Conservation (phyloP, 2,888 invertebrate genomes). For the Alloplasta piceator region DNA sequence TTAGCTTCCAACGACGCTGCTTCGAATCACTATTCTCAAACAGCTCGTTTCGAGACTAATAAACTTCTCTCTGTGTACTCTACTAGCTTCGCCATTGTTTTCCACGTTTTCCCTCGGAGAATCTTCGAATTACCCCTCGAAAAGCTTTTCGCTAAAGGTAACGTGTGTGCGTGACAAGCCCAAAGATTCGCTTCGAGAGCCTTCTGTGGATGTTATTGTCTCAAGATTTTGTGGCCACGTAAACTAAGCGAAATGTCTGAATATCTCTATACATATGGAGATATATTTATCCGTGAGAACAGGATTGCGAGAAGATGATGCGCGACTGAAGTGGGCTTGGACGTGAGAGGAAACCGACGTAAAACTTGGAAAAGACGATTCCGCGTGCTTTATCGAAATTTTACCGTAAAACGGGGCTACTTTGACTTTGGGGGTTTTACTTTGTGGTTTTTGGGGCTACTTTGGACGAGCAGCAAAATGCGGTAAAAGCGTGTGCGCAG, state of each 20-base stretch:
- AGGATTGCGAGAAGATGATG: slow-evolving; percentile 26
- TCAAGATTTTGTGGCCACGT: slow-evolving; percentile 60
- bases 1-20: slow-evolving; percentile 30
- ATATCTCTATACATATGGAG: slow-evolving; percentile 21
- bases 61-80: slow-evolving; percentile 63
- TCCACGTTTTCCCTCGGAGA: slow-evolving; percentile 60
- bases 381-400: slow-evolving; percentile 39
- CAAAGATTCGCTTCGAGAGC: not conserved
- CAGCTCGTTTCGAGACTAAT: slow-evolving; percentile 72
- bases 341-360: slow-evolving; percentile 65
- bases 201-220: slow-evolving; percentile 64
- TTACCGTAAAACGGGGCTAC: slow-evolving; percentile 33
- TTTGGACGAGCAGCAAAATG: too few species aligned
- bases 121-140: too few species aligned
- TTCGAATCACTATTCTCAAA: slow-evolving; percentile 58
- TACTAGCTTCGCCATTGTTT: slow-evolving; percentile 65
- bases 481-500: too few species aligned
- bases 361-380: slow-evolving; percentile 57
- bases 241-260: slow-evolving; percentile 28
- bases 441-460: too few species aligned
- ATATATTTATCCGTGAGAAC: slow-evolving; percentile 37
- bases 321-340: slow-evolving; percentile 40
- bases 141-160: too few species aligned
- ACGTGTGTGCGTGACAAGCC: too few species aligned
- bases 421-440: too few species aligned